Evolutionary conservation across 2,888 invertebrate genomes (phyloP), one percentile per base, ranked within the genome.

Genomic region (Resseliella maxima): DNA sequence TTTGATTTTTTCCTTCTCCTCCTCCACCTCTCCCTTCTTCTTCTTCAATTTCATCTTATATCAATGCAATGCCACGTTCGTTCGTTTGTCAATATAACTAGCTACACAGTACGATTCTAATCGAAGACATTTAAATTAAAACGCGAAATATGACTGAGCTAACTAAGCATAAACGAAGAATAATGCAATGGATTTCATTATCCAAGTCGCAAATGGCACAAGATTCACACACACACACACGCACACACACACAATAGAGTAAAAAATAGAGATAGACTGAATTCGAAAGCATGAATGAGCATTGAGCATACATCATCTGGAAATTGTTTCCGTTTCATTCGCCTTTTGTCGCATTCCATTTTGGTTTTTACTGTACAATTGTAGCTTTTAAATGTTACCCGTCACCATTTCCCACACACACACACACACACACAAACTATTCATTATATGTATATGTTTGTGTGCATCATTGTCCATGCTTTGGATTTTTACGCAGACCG

Each of bases 251-350:
- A 50, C 15, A 50, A 15, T 50, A 6, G 2, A 2, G 18, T 50
- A 50, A 18, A 50, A 41, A 5, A 41, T 8, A 15, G 46, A 8
- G 18, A 15, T 8, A 18, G 8, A 50, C 8, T 18, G 46, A 50
- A 18, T n/a, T n/a, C 46, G 18, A 41, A 12, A 41, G 41, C 5
- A 12, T 41, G 41, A 41, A 41, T 41, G 41, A 41, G 12, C 46
- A 50, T 18, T 18, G 31, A 72, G 18, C 72, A 72, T 72, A 72
- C 72, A 72, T 72, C 72, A 72, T 72, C 72, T 72, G 72, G 15
- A 72, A 31, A 72, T 31, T 0, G 72, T 72, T 72, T 72, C 35
- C 72, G 35, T 27, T 72, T 72, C 31, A 5, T 31, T 10, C 72
- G 31, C 72, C n/a, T 72, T 72, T 72, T 72, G 72, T 31, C 31